These are phyloP conservation scores for Leucania comma DNA, from an alignment of 2,888 invertebrate genomes.

Conservation along the genomic window DNA sequence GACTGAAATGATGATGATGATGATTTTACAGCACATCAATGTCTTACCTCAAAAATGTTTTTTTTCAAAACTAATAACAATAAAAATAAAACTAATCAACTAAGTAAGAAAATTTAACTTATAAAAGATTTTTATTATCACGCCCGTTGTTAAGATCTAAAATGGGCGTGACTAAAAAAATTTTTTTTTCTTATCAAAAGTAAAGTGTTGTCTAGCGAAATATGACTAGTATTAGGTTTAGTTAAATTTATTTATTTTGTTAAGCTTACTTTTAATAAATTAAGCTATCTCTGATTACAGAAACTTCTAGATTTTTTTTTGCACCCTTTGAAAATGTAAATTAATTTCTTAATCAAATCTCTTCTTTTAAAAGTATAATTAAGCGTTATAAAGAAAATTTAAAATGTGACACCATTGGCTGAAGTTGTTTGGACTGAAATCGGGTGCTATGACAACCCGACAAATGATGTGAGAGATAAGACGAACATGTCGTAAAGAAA, in stretches of 20 bases:
- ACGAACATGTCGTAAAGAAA: background rate
- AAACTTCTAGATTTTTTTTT: background rate
- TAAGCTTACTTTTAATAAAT: background rate
- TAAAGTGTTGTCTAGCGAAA: constrained; percentile 1
- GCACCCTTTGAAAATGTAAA: background rate
- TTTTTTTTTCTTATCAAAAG: background rate
- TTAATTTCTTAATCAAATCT: background rate
- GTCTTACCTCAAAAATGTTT: background rate
- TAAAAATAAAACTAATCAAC: background rate
- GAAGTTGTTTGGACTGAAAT: background rate
- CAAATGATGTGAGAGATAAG: no score
- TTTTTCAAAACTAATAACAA: background rate
- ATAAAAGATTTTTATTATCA: background rate
- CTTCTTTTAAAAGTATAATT: no score
- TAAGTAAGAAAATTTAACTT: background rate
- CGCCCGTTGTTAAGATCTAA: no score
- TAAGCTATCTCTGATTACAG: background rate
- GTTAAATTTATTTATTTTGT: background rate
- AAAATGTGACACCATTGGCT: background rate
- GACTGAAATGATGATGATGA: no score
- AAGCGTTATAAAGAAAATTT: background rate
- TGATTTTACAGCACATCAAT: background rate
- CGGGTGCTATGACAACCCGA: no score
- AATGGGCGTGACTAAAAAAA: no score
- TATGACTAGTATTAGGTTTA: background rate